Evolutionary conservation across 37 sponge, comb jelly and placozoan species (phyloP).

Genomic region (Diacarnus erythraeanus): DNA sequence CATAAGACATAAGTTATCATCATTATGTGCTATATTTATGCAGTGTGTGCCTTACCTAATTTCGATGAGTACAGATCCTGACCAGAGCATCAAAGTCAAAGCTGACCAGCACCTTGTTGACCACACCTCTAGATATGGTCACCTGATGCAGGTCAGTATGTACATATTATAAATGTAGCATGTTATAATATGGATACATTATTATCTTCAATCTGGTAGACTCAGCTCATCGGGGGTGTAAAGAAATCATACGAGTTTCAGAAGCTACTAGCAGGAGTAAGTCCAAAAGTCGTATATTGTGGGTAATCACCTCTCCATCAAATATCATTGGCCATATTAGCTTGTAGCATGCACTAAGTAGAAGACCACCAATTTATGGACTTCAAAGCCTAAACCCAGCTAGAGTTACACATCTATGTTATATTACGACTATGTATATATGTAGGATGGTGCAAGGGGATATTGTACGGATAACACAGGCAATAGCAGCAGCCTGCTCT

Average conservation of each 20-base stretch:
- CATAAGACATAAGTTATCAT: too few relatives aligned
- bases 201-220: conserved; percentile 23
- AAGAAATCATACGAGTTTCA: conserved; percentile 72
- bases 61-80: conserved; percentile 85
- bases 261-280: conserved; percentile 38
- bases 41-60: conserved; percentile 93
- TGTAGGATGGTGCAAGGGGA: conserved; percentile 25
- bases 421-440: neutral
- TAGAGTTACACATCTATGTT: neutral
- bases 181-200: neutral
- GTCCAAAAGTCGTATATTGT: too few relatives aligned
- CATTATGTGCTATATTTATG: neutral
- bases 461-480: conserved; percentile 8
- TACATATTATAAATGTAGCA: neutral
- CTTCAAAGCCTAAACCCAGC: too few relatives aligned
- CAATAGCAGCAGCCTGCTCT: conserved; percentile 54
- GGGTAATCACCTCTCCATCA: too few relatives aligned
- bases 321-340: too few relatives aligned
- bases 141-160: conserved; percentile 72
- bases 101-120: conserved; percentile 80
- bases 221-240: conserved; percentile 60
- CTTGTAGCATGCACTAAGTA: too few relatives aligned
- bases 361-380: too few relatives aligned
- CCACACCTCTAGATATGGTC: conserved; percentile 76
- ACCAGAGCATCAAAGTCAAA: conserved; percentile 60